Evolutionary conservation across 2,888 invertebrate genomes (phyloP), one percentile per base, ranked within the genome.

Genomic region (Malachius bipustulatus): DNA sequence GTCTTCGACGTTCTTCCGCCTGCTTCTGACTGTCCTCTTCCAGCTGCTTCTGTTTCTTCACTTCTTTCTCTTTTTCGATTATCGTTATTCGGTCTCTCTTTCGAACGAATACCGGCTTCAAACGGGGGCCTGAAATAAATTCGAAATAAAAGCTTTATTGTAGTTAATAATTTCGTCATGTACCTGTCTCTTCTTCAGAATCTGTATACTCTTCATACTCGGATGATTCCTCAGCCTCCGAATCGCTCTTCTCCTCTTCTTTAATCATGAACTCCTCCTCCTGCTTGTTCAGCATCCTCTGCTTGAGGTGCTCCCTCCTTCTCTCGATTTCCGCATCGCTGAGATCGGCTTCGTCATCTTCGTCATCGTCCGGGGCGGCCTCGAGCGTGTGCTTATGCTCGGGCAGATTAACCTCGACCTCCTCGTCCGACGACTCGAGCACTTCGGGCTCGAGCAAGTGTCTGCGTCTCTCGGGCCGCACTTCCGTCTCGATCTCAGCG

Each of bases 51-150:
- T 85, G 79, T 47, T 80, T 82, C 43, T 79, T 73, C 10, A 78
- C 77, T 62, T 93, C 89, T 30, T 84, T 81, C 51, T 97, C 96
- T 48, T 84, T 82, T 59, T 98, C 97, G 47, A 89, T 84, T 11
- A 97, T 82, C 0, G 97, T 97, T 45, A 97, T 82, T 37, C 98
- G 72, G 52, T 98, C 96, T 37, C 81, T 78, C 48, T 91, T 93
- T 42, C 87, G 70, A 0, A 96, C 91, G 65, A 94, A 96, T 1
- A 96, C 84, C 1, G 94, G 96, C 55, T 94, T 96, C 4, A 96
- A 71, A 36, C 94, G 67, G 0, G 93, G 91, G 4, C 88, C 88
- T 69, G 26, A 24, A 47, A 48, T 13, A 31, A 16, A n/a, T 26
- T 2, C 16, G 16, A 36, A n/a, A 19, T 8, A 19, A 8, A n/a